phyloP scores from a whole-genome alignment of 2,888 invertebrate species.

The Bombyx huttoni region DNA sequence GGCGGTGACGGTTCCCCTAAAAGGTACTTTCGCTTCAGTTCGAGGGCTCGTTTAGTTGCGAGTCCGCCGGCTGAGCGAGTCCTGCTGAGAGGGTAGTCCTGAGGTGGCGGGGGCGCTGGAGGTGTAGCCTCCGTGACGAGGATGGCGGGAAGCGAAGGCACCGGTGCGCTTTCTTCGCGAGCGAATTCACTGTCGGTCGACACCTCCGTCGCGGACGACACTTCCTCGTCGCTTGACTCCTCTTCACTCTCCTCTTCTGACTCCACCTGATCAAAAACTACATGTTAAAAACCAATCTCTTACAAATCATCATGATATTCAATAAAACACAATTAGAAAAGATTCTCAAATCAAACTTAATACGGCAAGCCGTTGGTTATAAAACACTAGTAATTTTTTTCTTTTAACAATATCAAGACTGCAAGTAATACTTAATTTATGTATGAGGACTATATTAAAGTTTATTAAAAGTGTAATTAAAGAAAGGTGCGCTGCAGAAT shows the following conservation, averaged over 20 bases:
- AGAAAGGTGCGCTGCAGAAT: conserved; percentile 10
- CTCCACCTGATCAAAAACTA: conserved; percentile 44
- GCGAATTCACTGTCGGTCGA: conserved; percentile 95
- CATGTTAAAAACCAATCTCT: conserved; percentile 10
- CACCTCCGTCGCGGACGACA: conserved; percentile 92
- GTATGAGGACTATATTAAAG: no score
- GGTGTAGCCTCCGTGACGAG: conserved; percentile 84
- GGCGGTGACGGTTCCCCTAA: conserved; percentile 80
- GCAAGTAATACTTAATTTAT: no score
- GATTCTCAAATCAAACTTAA: no score
- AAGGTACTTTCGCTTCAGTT: conserved; percentile 88
- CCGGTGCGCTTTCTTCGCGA: conserved; percentile 81
- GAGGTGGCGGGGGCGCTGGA: conserved; percentile 75
- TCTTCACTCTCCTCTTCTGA: conserved; percentile 62
- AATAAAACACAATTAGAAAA: no score
- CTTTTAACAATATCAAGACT: no score
- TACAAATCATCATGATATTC: no score
- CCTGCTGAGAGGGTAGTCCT: conserved; percentile 85
- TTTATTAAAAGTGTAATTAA: background rate
- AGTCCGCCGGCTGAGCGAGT: conserved; percentile 90
- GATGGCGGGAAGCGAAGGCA: conserved; percentile 82
- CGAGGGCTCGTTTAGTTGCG: conserved; percentile 88
- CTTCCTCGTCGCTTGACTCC: conserved; percentile 78
- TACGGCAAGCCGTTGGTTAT: no score
- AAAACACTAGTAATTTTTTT: no score